Evolutionary conservation across 2,113 vertebrate genomes (phyloP).

Genomic region (Dendropsophus ebraccatus): DNA sequence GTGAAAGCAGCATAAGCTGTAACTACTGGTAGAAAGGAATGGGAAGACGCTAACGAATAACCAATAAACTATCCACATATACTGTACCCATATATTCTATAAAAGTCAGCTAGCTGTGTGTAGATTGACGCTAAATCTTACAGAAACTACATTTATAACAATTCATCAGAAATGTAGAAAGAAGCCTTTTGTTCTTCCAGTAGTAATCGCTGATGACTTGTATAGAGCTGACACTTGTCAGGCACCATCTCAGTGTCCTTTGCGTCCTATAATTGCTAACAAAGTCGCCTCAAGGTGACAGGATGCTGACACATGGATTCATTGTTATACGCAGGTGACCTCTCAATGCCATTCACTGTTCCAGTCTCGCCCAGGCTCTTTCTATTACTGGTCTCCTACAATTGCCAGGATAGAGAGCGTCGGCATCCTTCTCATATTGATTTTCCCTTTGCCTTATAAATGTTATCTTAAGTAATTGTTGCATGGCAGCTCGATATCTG

Average conservation of each 20-base stretch:
- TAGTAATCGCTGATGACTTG: background rate
- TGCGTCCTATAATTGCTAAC: background rate
- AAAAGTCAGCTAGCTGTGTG: too few species aligned
- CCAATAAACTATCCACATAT: too few species aligned
- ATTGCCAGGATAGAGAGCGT: too few species aligned
- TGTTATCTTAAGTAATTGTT: constrained; percentile 6
- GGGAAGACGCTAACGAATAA: too few species aligned
- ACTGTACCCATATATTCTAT: too few species aligned
- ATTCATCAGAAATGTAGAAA: background rate
- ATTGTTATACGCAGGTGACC: background rate
- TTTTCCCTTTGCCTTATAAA: constrained; percentile 22
- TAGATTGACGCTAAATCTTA: too few species aligned
- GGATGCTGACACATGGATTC: background rate
- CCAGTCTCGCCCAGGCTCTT: background rate
- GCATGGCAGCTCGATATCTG: constrained; percentile 32
- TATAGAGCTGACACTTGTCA: background rate
- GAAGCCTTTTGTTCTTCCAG: background rate
- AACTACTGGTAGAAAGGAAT: background rate
- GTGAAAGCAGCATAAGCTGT: too few species aligned
- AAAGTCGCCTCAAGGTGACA: background rate
- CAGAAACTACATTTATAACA: too few species aligned
- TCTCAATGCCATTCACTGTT: background rate
- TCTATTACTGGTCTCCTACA: background rate
- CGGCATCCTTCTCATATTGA: background rate
- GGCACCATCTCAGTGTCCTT: background rate